phyloP scores from a whole-genome alignment of 2,888 invertebrate genomes.

The Lymantria dispar region DNA sequence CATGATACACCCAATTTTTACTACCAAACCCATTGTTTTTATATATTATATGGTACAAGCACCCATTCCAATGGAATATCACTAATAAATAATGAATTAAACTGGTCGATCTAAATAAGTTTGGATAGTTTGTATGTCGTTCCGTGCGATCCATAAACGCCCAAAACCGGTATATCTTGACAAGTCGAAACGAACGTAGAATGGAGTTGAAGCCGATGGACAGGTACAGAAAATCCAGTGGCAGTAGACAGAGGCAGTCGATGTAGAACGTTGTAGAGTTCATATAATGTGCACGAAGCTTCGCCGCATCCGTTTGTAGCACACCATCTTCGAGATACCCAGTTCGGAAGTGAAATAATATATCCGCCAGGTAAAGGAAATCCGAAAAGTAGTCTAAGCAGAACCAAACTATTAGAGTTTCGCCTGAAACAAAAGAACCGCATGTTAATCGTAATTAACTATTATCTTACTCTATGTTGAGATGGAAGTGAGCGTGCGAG shows the following conservation, averaged over 20 bases:
- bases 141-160: constrained; percentile 99
- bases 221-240: constrained; percentile 98
- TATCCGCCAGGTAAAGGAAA: constrained; percentile 97
- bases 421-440: constrained; percentile 81
- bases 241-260: constrained; percentile 98
- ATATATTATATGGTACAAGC: constrained; percentile 98
- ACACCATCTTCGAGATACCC: constrained; percentile 99
- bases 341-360: constrained; percentile 98
- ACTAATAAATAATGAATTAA: constrained; percentile 97
- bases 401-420: constrained; percentile 97
- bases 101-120: constrained; percentile 95
- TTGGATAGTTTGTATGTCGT: constrained; percentile 99
- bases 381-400: constrained; percentile 98
- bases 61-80: constrained; percentile 99
- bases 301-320: constrained; percentile 96
- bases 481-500: no score
- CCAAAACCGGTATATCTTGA: constrained; percentile 99
- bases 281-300: constrained; percentile 98
- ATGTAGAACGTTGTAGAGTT: constrained; percentile 98
- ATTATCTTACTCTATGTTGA: no score
- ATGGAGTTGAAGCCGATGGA: constrained; percentile 99
- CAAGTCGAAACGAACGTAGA: constrained; percentile 96
- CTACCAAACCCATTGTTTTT: constrained; percentile 97
- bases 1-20: constrained; percentile 95
- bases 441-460: no score